Base-by-base conservation (phyloP, 2,797 vertebrate genomes). In the Cebuella pygmaea region DNA sequence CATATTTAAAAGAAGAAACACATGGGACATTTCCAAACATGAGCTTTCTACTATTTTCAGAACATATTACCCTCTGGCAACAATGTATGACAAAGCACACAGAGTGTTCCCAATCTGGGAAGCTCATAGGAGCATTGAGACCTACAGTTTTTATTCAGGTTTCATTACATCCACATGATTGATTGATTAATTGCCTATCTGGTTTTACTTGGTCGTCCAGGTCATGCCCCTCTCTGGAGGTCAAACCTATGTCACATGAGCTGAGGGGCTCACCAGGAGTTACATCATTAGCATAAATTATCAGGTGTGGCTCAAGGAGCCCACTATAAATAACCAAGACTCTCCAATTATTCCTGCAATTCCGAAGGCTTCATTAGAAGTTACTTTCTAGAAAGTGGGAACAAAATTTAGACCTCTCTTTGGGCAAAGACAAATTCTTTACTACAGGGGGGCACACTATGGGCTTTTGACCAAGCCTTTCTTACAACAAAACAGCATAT, bases 91-190 rank as follows among this genome's bases (percentile, higher is more conserved):
- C 48, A 72, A 44, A 39, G 8, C 20, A 87, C 26, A 85, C 7
- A 72, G 22, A 81, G 50, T 86, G 6, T 15, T 26, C 17, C 20
- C 72, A 61, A 7, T n/a, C 19, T 1, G 12, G 24, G n/a, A 67
- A 61, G 2, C 14, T 94, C 81, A 79, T 22, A 13, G 2, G 70
- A 90, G 7, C 4, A 26, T 20, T 17, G 1, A 46, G 2, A 46
- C 36, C 14, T 20, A 24, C 2, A 10, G 4, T 33, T 33, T 33
- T 50, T 36, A n/a, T 15, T 52, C 30, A 4, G 4, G 22, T 50
- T 27, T n/a, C 61, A 10, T 30, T 52, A 30, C 1, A 2, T 3
- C 17, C 7, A 0, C 1, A 5, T 20, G 20, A 33, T 12, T 57
- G 26, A 41, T 33, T 39, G 19, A 78, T 11, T 67, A 7, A 41